Percentiles rank a stretch among this genome's conserved stretches.
These are phyloP conservation scores for Wiebesia pumilae DNA, from an alignment of 1,140 invertebrate species.

Conservation along the genomic window DNA sequence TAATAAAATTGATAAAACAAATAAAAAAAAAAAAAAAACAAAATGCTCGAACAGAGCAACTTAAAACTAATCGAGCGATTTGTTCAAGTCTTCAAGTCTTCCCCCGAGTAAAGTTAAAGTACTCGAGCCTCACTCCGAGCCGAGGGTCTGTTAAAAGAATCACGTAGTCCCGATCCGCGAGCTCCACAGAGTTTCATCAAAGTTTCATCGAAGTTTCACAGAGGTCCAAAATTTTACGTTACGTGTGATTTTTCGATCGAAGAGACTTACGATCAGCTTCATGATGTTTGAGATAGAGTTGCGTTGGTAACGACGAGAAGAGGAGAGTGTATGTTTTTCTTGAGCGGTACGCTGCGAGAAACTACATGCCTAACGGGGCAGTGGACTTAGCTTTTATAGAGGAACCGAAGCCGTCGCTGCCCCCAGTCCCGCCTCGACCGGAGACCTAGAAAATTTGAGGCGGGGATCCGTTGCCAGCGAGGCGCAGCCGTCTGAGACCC, in stretches of 20 bases:
- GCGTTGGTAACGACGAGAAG: not conserved
- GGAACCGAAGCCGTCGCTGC: slow-evolving; percentile 28
- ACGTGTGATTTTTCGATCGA: not conserved
- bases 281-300: slow-evolving; percentile 60
- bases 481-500: slow-evolving; percentile 24
- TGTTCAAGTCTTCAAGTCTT: too few relatives aligned
- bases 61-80: too few relatives aligned
- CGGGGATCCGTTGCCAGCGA: slow-evolving; percentile 63
- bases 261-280: slow-evolving; percentile 73
- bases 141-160: not conserved
- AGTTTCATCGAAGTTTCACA: slow-evolving; percentile 4
- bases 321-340: slow-evolving; percentile 54
- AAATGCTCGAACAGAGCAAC: too few relatives aligned
- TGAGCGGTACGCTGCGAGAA: slow-evolving; percentile 67
- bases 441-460: slow-evolving; percentile 62
- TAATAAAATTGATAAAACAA: too few relatives aligned
- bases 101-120: not conserved
- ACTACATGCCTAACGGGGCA: slow-evolving; percentile 70
- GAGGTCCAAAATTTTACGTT: not conserved
- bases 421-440: slow-evolving; percentile 64
- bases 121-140: not conserved
- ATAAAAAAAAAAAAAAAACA: too few relatives aligned
- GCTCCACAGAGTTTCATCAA: not conserved
- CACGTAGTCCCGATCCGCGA: not conserved
- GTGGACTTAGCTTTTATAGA: slow-evolving; percentile 74